phyloP scores from a whole-genome alignment of 2,888 invertebrate genomes.

The Tiliacea citrago region DNA sequence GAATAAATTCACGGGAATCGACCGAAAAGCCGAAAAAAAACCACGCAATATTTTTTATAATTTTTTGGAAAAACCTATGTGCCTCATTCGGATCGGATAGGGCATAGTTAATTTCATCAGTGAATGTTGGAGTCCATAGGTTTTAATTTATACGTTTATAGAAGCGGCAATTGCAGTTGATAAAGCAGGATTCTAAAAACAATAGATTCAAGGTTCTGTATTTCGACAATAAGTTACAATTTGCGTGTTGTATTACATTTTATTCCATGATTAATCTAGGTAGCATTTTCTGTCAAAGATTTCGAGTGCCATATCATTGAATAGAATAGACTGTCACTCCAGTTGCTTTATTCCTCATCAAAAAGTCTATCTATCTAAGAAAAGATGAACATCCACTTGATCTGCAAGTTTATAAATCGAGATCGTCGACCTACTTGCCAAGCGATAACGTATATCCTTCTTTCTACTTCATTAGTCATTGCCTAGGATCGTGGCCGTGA shows the following conservation, averaged over 20 bases:
- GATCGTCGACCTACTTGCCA: conserved; percentile 10
- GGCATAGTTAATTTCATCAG: not conserved
- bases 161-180: not conserved
- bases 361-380: not conserved
- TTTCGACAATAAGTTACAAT: not conserved
- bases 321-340: not conserved
- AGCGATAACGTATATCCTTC: conserved; percentile 16
- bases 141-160: not conserved
- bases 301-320: not conserved
- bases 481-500: conserved; percentile 12
- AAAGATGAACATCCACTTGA: not conserved
- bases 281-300: not conserved
- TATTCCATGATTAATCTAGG: not conserved
- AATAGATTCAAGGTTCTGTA: not conserved
- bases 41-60: too few species aligned
- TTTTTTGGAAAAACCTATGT: too few species aligned
- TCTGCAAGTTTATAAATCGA: conserved; percentile 4
- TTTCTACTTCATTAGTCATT: conserved; percentile 25
- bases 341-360: not conserved
- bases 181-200: not conserved
- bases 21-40: too few species aligned
- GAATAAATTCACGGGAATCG: too few species aligned
- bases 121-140: conserved; percentile 22
- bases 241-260: not conserved
- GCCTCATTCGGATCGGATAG: too few species aligned